Evolutionary conservation across 2,113 vertebrate species (phyloP).

Genomic region (Poeciliopsis turrubarensis): DNA sequence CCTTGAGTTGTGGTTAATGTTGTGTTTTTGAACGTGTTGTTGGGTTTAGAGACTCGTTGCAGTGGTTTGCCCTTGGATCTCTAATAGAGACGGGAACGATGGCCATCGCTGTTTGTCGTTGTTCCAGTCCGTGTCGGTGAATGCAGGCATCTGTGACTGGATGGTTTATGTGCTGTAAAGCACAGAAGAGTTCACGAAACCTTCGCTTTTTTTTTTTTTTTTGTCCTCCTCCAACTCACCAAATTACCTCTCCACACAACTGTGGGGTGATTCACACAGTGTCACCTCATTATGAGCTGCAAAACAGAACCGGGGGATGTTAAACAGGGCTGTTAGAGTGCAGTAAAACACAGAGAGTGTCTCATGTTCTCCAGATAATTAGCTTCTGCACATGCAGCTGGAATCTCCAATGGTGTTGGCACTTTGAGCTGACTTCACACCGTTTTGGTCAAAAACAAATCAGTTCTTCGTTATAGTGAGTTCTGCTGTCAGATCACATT

Average conservation of each 20-base stretch:
- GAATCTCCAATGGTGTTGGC: background rate
- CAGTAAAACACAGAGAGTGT: constrained; percentile 33
- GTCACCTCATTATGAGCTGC: constrained; percentile 61
- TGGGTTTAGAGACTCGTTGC: no score
- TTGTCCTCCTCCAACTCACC: constrained; percentile 31
- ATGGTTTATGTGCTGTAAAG: constrained; percentile 55
- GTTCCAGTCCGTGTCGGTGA: background rate
- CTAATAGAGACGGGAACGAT: no score
- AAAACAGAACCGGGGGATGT: constrained; percentile 52
- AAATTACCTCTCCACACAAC: constrained; percentile 56
- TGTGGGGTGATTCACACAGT: constrained; percentile 41
- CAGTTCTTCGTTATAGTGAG: background rate
- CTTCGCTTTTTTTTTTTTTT: background rate
- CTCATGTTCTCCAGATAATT: constrained; percentile 33
- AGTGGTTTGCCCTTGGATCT: no score
- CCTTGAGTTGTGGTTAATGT: no score
- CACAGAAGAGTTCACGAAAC: constrained; percentile 10
- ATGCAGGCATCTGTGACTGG: constrained; percentile 53
- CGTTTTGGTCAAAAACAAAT: background rate
- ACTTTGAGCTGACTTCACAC: background rate
- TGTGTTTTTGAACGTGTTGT: no score
- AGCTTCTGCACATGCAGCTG: constrained; percentile 28
- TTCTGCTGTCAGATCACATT: background rate
- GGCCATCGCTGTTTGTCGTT: no score
- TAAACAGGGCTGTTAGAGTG: constrained; percentile 31